phyloP scores from a whole-genome alignment of 1,140 invertebrate species.

The Asbolus verrucosus region DNA sequence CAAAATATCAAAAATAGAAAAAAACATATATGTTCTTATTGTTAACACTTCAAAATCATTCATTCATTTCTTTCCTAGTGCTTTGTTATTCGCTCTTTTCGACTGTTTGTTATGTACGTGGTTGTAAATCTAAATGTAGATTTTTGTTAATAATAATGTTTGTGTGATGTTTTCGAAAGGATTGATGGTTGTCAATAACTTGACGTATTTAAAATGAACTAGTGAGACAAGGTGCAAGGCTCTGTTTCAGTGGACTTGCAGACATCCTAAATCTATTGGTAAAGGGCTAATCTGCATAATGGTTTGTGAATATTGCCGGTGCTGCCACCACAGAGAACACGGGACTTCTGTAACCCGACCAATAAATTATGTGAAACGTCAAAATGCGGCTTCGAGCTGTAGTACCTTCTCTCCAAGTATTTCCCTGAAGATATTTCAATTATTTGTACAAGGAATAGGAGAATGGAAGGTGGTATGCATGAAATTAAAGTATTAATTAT shows the following conservation, averaged over 20 bases:
- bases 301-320: slow-evolving; percentile 54
- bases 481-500: slow-evolving; percentile 28
- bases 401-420: slow-evolving; percentile 15
- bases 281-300: slow-evolving; percentile 53
- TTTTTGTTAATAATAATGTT: slow-evolving; percentile 9
- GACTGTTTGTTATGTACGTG: too few relatives aligned
- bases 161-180: slow-evolving; percentile 17
- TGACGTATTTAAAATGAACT: slow-evolving; percentile 36
- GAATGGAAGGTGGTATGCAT: slow-evolving; percentile 27
- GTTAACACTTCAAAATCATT: too few relatives aligned
- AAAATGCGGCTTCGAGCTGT: slow-evolving; percentile 36
- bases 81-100: too few relatives aligned
- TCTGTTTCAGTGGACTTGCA: slow-evolving; percentile 40
- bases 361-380: slow-evolving; percentile 51
- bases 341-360: slow-evolving; percentile 42
- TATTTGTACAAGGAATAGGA: slow-evolving; percentile 21
- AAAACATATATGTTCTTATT: too few relatives aligned
- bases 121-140: too few relatives aligned
- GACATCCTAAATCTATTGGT: slow-evolving; percentile 45
- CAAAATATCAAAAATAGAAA: too few relatives aligned
- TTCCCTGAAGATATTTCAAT: slow-evolving; percentile 39
- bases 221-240: slow-evolving; percentile 28
- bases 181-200: slow-evolving; percentile 24
- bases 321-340: slow-evolving; percentile 34
- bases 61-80: too few relatives aligned